Conservation (phyloP, 2,888 invertebrate species). For the Eugnorisma glareosa region DNA sequence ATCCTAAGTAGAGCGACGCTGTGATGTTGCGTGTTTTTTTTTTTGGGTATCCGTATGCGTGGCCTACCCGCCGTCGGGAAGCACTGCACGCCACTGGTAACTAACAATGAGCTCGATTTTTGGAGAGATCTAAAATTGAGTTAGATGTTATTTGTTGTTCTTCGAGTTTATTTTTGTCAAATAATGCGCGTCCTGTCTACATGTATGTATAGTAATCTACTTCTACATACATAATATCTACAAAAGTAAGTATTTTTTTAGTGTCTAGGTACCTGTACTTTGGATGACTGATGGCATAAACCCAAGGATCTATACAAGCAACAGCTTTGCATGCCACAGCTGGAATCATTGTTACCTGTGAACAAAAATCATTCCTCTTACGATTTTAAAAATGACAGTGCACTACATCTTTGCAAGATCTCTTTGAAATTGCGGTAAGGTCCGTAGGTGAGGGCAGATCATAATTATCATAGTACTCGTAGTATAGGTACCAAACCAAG, state of each 20-base stretch:
- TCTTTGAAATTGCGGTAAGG: neutral
- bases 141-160: neutral
- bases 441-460: too few species aligned
- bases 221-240: too few species aligned
- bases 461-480: constrained; percentile 10
- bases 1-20: too few species aligned
- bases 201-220: too few species aligned
- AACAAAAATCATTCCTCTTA: neutral
- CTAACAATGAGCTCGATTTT: neutral
- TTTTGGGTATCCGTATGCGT: too few species aligned
- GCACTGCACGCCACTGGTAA: too few species aligned
- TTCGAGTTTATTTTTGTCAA: neutral
- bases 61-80: too few species aligned
- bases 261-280: constrained; percentile 92
- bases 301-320: constrained; percentile 97
- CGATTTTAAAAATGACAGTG: neutral
- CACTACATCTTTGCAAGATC: neutral
- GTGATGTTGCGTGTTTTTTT: too few species aligned
- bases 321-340: constrained; percentile 96
- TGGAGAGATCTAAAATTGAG: neutral
- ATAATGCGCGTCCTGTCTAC: too few species aligned
- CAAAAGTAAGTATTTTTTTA: neutral
- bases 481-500: neutral
- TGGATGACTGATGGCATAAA: constrained; percentile 97
- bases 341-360: constrained; percentile 95